Evolutionary conservation across 2,888 invertebrate species (phyloP), one percentile per base, ranked within the genome.

Genomic region (Geophilus truncorum): DNA sequence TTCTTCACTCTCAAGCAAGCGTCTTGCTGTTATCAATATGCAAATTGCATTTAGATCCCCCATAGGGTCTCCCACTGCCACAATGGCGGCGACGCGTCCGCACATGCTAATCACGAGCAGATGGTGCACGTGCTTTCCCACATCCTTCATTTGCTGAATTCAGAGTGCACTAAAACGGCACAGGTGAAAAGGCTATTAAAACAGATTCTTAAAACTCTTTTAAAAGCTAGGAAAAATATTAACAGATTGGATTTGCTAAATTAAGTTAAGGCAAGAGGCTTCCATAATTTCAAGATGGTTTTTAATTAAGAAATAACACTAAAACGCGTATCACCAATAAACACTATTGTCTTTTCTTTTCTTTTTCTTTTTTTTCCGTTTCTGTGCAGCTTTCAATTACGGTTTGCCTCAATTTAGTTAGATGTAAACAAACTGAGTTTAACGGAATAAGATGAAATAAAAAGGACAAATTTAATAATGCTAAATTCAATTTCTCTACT

Each of bases 41-140:
- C 62, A 62, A 62, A 62, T 62, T 62, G 62, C 62, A 62, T 62
- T 62, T 62, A 62, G 62, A 62, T 62, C 62, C 62, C 62, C 62
- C 62, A 62, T 62, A 23, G 62, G 62, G 62, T 28, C 28, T 15
- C 62, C 45, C 45, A n/a, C 62, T 62, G 62, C 62, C 62, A 62
- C 62, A 62, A 62, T 62, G 62, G 62, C 62, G 62, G 62, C 62
- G 62, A 25, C 62, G 62, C 62, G 62, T 62, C 62, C 62, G 62
- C 62, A 62, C 62, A 62, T 62, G 62, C 62, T 62, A 62, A 62
- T 62, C 62, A 62, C 25, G 62, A 62, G 62, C 62, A 62, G 62
- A 62, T 62, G 62, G 62, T 62, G 62, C 62, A 28, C 62, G 62
- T 28, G 28, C 62, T 28, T 62, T 15, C 57, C 6, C 62, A 7